Base-by-base conservation (phyloP, 2,797 vertebrate species). In the Danio tinwini region DNA sequence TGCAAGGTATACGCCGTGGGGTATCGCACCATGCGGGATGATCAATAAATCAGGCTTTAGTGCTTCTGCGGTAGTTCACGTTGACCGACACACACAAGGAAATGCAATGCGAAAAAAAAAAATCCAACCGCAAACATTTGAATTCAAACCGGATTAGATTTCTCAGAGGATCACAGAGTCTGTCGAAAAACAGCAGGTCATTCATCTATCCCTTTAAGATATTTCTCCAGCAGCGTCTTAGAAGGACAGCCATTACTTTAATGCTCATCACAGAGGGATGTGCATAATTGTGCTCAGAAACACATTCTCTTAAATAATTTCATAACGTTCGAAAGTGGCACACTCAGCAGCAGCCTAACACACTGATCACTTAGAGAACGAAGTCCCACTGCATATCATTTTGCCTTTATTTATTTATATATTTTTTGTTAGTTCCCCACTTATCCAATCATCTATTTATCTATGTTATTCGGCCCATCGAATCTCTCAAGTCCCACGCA, bases 221-320 rank as follows among this genome's bases (percentile, higher is more conserved):
- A 78, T 85, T 79, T 87, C 79, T 77, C 80, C 84, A 45, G 68
- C 82, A 91, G 81, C 84, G 88, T 81, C 85, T 87, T 84, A 86
- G 89, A 89, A 92, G 90, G 88, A 91, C 91, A 92, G 89, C 89
- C 87, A 91, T 92, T 92, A 89, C 89, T 89, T 88, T 91, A 93
- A 89, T 89, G 91, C 89, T 89, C 82, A 86, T 93, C 92, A 88
- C 90, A 88, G 88, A 86, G 88, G 84, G 87, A 91, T 86, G 85
- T 85, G 71, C 84, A 90, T 93, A 91, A 93, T 92, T 91, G 91
- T 91, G 89, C 91, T 93, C 85, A 83, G 88, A 90, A 84, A 90
- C 84, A 77, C 44, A 37, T 88, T 85, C 88, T 92, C 87, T 86
- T 94, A 87, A 94, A 93, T 94, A 91, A 94, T 94, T 94, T 87